Evolutionary conservation across 2,797 vertebrate genomes (phyloP).

Genomic region (Falco berigora): DNA sequence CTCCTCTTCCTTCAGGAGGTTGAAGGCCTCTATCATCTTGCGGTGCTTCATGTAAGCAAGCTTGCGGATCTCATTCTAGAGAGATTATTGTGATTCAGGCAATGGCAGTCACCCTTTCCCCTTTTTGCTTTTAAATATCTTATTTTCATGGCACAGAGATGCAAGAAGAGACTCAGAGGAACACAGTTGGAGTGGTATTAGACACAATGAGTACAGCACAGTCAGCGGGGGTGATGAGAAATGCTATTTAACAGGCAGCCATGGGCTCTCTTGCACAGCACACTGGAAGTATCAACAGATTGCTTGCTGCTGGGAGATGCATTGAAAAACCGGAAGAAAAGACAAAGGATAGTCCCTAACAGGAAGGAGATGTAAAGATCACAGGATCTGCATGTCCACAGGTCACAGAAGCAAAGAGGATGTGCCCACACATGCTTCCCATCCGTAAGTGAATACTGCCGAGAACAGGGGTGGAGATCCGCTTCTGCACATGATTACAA

Average conservation of each 20-base stretch:
- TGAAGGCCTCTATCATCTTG: slow-evolving; percentile 89
- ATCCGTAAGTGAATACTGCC: not conserved
- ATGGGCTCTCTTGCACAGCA: not conserved
- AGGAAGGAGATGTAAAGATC: slow-evolving; percentile 8
- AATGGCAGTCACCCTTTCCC: not conserved
- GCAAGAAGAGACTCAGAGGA: not conserved
- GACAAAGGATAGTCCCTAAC: not conserved
- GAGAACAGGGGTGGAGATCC: not conserved
- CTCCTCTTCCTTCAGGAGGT: slow-evolving; percentile 79
- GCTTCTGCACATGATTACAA: not conserved
- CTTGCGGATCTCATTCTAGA: slow-evolving; percentile 88
- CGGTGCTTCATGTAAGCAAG: slow-evolving; percentile 85
- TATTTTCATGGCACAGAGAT: not conserved
- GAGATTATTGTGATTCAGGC: not conserved
- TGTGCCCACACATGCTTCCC: not conserved
- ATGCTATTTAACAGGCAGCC: not conserved
- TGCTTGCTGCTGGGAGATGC: not conserved
- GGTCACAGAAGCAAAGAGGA: not conserved
- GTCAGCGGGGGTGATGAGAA: not conserved
- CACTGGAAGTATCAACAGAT: not conserved
- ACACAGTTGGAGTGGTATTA: not conserved
- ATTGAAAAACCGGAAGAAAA: not conserved
- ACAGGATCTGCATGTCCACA: not conserved
- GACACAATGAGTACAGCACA: not conserved
- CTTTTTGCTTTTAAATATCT: not conserved